phyloP scores from a whole-genome alignment of 2,888 invertebrate genomes.

The Crematogaster levior region DNA sequence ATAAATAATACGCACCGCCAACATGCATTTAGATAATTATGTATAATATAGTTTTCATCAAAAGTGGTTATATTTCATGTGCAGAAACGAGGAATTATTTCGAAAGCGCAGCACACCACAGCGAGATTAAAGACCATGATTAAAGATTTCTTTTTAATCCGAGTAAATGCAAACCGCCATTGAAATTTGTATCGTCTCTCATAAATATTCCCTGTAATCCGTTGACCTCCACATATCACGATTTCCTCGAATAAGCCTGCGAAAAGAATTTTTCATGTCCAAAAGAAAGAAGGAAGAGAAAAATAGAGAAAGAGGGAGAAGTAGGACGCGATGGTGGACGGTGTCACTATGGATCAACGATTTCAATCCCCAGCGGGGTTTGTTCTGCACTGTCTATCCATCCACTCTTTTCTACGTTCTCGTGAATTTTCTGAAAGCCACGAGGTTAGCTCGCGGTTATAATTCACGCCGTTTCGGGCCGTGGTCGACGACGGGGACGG shows the following conservation, averaged over 20 bases:
- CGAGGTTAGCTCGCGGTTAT: constrained; percentile 70
- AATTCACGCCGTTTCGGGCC: constrained; percentile 73
- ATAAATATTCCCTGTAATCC: constrained; percentile 41
- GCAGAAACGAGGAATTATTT: background rate
- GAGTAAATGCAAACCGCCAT: constrained; percentile 28
- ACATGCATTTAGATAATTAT: background rate
- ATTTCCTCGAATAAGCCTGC: constrained; percentile 35
- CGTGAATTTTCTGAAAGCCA: constrained; percentile 72
- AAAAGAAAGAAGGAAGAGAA: background rate
- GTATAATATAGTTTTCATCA: background rate
- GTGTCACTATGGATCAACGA: constrained; percentile 65
- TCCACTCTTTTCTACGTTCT: constrained; percentile 43
- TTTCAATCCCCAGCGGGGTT: constrained; percentile 54
- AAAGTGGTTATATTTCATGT: background rate
- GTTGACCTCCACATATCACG: constrained; percentile 23
- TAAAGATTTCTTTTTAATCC: constrained; percentile 31
- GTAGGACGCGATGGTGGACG: constrained; percentile 22
- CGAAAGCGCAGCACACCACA: background rate
- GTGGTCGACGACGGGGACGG: constrained; percentile 67
- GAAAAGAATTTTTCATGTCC: constrained; percentile 28
- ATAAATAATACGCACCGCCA: background rate
- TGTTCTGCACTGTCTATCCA: constrained; percentile 42
- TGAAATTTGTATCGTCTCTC: constrained; percentile 13
- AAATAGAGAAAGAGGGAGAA: background rate
- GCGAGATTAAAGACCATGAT: background rate